Percentiles rank a stretch among this genome's conserved stretches.
Evolutionary conservation across 2,113 vertebrate genomes (phyloP).

Genomic region (Orthonyx spaldingii): DNA sequence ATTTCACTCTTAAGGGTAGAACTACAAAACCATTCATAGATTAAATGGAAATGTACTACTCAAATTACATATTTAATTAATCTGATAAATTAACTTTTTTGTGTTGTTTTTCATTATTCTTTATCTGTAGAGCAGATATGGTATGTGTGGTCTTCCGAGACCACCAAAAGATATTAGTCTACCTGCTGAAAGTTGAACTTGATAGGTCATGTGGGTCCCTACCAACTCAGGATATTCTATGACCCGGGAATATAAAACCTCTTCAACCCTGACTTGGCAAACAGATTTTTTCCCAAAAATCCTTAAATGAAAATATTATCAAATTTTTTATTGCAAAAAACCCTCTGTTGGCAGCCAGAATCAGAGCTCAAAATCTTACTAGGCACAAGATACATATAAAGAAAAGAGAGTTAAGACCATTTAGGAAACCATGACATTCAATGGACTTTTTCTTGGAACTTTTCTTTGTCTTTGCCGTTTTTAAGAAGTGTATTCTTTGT

Average conservation of each 20-base stretch:
- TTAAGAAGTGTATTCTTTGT: neutral
- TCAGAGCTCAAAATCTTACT: neutral
- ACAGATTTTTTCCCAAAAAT: neutral
- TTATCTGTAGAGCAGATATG: neutral
- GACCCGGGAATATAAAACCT: neutral
- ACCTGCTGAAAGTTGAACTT: neutral
- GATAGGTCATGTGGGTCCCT: too few relatives aligned
- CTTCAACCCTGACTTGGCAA: neutral
- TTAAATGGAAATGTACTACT: neutral
- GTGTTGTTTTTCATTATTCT: neutral
- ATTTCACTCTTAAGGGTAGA: neutral
- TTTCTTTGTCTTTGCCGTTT: neutral
- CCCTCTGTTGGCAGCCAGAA: neutral
- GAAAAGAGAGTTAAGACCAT: neutral
- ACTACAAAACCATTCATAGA: neutral
- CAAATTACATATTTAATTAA: neutral
- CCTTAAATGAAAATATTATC: neutral
- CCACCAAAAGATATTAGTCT: neutral
- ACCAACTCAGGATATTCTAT: neutral
- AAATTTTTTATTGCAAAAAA: neutral
- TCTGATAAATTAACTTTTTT: neutral
- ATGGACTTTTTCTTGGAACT: neutral
- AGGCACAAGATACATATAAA: neutral
- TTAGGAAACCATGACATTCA: neutral
- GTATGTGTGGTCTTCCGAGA: neutral